A percentile compares a stretch with the other conserved stretches of the same genome.
Evolutionary conservation across 2,888 invertebrate species (phyloP).

Genomic region (Cheilosia variabilis): DNA sequence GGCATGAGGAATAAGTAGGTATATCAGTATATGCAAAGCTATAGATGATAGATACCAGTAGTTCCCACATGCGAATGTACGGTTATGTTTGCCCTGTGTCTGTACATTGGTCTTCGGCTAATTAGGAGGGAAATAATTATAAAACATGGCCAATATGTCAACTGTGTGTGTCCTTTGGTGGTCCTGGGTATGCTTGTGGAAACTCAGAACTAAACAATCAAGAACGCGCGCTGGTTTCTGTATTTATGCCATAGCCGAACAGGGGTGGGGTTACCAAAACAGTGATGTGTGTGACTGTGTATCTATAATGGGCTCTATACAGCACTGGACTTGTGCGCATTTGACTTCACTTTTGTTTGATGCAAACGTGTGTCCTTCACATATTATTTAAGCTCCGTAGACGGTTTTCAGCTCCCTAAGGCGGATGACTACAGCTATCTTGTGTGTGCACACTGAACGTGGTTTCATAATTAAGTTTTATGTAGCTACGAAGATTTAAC

Average conservation of each 20-base stretch:
- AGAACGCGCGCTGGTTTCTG: slow-evolving; percentile 2
- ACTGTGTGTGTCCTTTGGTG: slow-evolving; percentile 42
- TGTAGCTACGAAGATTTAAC: too few relatives aligned
- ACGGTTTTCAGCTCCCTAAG: too few relatives aligned
- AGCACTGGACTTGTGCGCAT: too few relatives aligned
- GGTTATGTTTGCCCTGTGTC: slow-evolving; percentile 51
- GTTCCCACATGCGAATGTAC: slow-evolving; percentile 19
- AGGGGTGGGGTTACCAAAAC: neutral
- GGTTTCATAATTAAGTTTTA: too few relatives aligned
- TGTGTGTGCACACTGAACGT: too few relatives aligned
- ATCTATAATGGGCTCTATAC: too few relatives aligned
- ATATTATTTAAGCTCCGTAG: too few relatives aligned
- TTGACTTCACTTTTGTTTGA: too few relatives aligned
- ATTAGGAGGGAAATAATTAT: slow-evolving; percentile 71
- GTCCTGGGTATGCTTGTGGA: slow-evolving; percentile 7
- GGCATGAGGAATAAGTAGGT: neutral
- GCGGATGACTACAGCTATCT: too few relatives aligned
- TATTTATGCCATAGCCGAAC: neutral
- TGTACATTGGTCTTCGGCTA: slow-evolving; percentile 64
- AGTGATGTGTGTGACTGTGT: neutral
- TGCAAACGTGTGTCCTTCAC: too few relatives aligned
- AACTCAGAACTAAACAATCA: slow-evolving; percentile 26
- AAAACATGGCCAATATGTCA: slow-evolving; percentile 69
- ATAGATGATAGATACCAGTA: neutral
- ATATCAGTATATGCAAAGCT: neutral